Conservation (phyloP, 2,113 vertebrate genomes). For the Coptodon rendalli region DNA sequence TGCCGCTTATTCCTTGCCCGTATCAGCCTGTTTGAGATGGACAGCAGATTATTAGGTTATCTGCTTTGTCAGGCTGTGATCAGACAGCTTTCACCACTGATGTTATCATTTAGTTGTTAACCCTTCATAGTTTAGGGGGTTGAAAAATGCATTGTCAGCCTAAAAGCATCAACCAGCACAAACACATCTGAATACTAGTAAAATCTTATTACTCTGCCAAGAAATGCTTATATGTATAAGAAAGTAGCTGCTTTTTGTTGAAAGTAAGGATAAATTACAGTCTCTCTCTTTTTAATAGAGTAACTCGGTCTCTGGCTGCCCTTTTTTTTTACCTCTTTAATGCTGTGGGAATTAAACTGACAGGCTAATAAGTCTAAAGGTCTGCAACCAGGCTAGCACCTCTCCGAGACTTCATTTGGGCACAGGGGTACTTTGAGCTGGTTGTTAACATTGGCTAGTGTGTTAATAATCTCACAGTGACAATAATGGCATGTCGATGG, state of each 20-base stretch:
- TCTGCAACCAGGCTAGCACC: background rate
- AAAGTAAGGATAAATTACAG: background rate
- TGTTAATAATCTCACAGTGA: background rate
- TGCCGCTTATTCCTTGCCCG: background rate
- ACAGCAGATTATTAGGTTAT: conserved; percentile 15
- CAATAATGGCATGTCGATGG: background rate
- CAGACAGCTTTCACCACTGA: background rate
- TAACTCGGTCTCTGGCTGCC: fast-evolving
- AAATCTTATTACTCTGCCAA: background rate
- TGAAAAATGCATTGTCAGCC: background rate
- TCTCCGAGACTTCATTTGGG: background rate
- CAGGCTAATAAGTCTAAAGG: background rate
- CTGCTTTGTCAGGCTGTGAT: background rate
- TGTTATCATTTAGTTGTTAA: background rate
- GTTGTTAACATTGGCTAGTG: background rate
- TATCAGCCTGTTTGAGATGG: background rate
- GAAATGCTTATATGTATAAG: background rate
- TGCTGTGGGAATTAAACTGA: background rate
- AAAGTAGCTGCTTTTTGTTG: background rate
- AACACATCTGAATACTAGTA: background rate
- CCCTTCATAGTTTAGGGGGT: background rate
- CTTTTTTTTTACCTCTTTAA: background rate
- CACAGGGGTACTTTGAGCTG: background rate
- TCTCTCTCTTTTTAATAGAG: background rate
- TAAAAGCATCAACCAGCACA: background rate